These are phyloP conservation scores for Heliconius charithonia DNA, from an alignment of 2,888 invertebrate genomes.

Conservation along the genomic window DNA sequence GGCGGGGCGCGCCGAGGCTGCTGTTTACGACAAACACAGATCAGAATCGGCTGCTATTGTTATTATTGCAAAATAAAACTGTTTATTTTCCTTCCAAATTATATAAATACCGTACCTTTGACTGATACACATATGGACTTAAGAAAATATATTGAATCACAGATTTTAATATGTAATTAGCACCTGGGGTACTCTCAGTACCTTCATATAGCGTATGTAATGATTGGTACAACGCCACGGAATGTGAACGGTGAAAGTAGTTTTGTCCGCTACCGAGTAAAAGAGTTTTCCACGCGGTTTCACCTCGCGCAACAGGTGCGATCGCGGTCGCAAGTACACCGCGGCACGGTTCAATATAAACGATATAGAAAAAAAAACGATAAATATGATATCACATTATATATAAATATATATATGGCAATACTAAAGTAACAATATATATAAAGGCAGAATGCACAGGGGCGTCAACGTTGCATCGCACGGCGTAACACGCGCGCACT, in stretches of 20 bases:
- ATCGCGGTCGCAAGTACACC: slow-evolving; percentile 27
- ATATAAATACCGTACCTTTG: slow-evolving; percentile 38
- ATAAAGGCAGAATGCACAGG: slow-evolving; percentile 57
- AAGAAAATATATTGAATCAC: slow-evolving; percentile 31
- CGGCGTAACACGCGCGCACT: slow-evolving; percentile 66
- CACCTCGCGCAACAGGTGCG: slow-evolving; percentile 77
- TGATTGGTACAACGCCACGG: slow-evolving; percentile 67
- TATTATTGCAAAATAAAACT: slow-evolving; percentile 14
- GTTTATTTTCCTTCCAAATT: slow-evolving; percentile 19
- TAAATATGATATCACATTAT: slow-evolving; percentile 39
- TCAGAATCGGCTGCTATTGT: slow-evolving; percentile 40
- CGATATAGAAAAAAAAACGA: slow-evolving; percentile 33
- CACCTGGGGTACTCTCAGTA: slow-evolving; percentile 44
- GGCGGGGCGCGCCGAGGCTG: slow-evolving; percentile 51
- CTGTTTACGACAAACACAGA: slow-evolving; percentile 47
- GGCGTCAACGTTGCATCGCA: slow-evolving; percentile 58
- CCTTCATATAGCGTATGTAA: slow-evolving; percentile 52
- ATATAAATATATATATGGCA: slow-evolving; percentile 4
- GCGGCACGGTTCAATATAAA: slow-evolving; percentile 31
- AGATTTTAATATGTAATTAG: slow-evolving; percentile 39
- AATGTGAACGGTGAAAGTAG: slow-evolving; percentile 81
- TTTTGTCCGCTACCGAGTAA: slow-evolving; percentile 78
- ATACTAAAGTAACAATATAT: slow-evolving; percentile 48
- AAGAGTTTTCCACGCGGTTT: slow-evolving; percentile 80
- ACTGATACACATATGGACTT: slow-evolving; percentile 8